Evolutionary conservation across 2,113 vertebrate genomes (phyloP), one percentile per base, ranked within the genome.

Genomic region (Prunella fulvescens): DNA sequence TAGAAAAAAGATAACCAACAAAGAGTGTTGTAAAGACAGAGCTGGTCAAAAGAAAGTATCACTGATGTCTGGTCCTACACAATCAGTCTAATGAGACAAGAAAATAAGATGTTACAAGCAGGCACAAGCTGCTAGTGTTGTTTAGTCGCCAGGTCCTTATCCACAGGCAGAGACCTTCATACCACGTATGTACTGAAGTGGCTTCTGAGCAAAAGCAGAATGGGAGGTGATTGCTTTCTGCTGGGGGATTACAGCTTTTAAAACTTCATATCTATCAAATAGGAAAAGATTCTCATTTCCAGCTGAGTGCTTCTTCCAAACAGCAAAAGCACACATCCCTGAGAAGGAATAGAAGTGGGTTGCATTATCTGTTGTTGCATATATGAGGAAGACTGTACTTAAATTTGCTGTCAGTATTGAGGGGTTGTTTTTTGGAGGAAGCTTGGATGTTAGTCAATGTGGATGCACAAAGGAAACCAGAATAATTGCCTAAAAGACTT

Each of bases 131-230:
- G 31, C 9, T 62, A 13, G 23, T 45, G 25, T 62, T 8, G 1
- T 88, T 88, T 57, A 77, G 70, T 60, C 37, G 76, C 85, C 48
- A 64, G 40, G 19, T 79, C n/a, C 14, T 65, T 87, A 28, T 66
- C 39, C 39, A 50, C 29, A 14, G 20, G 24, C 26, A 58, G 57
- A 90, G 35, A 47, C 44, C 37, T 85, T 82, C 9, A 5, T 56
- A 17, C 11, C 7, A 6, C 37, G 25, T 48, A 4, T 9, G 16
- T 54, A 45, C 29, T 70, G 35, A 70, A 53, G 51, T 14, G 66
- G n/a, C 17, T 81, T 87, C 84, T 84, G 64, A 89, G 33, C 60
- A 81, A 70, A 84, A 81, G 29, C 19, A 70, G 50, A 79, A 14
- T 0, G 3, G 17, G 13, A 81, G 26, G 26, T 78, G 66, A 67